Evolutionary conservation across 2,888 invertebrate species (phyloP), one percentile per base, ranked within the genome.

Genomic region (Priocnemis perturbator): DNA sequence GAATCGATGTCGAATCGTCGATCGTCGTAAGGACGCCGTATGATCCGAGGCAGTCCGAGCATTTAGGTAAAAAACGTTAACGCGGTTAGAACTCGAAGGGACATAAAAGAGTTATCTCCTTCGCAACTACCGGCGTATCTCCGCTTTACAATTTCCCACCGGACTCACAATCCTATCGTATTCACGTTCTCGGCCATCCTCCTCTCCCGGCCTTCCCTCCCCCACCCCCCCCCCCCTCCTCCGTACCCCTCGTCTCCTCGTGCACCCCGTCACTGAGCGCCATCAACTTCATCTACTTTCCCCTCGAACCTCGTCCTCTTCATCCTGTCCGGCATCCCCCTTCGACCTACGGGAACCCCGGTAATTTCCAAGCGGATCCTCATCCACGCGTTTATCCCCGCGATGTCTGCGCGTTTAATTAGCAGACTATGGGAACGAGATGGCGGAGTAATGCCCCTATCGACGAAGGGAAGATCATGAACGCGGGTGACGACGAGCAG

Each of bases 21-120:
- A 50, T 50, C 50, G 5, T 17, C 14, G 26, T 47, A 47, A 2
- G 7, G 50, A 50, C 3, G 17, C 55, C 55, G 21, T 21, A n/a
- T 20, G 55, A 37, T 11, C 7, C 11, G 37, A 56, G 23, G 11
- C 50, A 50, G 1, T 4, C 17, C 9, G 50, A 26, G 48, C 44
- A 50, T 60, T 60, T 30, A 60, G 23, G 55, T 67, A 79, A 76
- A 50, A 79, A 83, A 76, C 66, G 71, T 82, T 76, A 81, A 75
- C 74, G 68, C 69, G 67, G 55, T 63, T 66, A 68, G 69, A 74
- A 74, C 59, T 73, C 69, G 74, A 77, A 78, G 73, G 74, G 72
- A 52, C 77, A 78, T 81, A 81, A 83, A 84, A 83, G 73, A 74
- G 81, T 82, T 77, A 81, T 84, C 79, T 79, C 72, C 71, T 70